These are phyloP conservation scores for Panzeria rudis DNA, from an alignment of 2,888 invertebrate species.

Conservation along the genomic window DNA sequence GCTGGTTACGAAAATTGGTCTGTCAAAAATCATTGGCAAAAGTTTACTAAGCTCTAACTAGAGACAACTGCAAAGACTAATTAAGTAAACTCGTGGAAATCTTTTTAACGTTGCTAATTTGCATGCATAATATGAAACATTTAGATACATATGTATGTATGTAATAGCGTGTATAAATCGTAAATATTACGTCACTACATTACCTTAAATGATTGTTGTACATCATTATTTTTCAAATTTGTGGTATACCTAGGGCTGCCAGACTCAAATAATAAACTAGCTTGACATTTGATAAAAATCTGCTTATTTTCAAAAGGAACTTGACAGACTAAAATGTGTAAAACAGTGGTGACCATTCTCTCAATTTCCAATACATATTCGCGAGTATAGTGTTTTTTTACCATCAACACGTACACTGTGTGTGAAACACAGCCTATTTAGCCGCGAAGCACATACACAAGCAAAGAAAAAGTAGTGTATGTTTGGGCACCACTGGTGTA, in stretches of 20 bases:
- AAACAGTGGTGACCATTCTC: too few species aligned
- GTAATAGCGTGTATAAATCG: not conserved
- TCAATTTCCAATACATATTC: too few species aligned
- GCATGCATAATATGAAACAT: not conserved
- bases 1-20: constrained; percentile 57
- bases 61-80: not conserved
- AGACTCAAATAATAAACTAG: too few species aligned
- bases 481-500: too few species aligned
- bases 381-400: too few species aligned
- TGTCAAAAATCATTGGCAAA: constrained; percentile 50
- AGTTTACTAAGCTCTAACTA: constrained; percentile 46
- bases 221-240: constrained; percentile 51
- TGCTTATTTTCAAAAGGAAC: too few species aligned
- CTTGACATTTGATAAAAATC: too few species aligned
- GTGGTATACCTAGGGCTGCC: constrained; percentile 3
- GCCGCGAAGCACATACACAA: too few species aligned
- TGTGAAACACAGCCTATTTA: too few species aligned
- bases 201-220: constrained; percentile 41
- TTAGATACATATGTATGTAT: not conserved
- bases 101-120: not conserved
- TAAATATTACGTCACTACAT: constrained; percentile 62
- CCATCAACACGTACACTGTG: too few species aligned
- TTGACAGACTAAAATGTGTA: too few species aligned
- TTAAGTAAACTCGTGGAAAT: not conserved
- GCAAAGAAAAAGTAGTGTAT: too few species aligned